Evolutionary conservation across 2,797 vertebrate species (phyloP), one percentile per base, ranked within the genome.

Genomic region (Sparus aurata): DNA sequence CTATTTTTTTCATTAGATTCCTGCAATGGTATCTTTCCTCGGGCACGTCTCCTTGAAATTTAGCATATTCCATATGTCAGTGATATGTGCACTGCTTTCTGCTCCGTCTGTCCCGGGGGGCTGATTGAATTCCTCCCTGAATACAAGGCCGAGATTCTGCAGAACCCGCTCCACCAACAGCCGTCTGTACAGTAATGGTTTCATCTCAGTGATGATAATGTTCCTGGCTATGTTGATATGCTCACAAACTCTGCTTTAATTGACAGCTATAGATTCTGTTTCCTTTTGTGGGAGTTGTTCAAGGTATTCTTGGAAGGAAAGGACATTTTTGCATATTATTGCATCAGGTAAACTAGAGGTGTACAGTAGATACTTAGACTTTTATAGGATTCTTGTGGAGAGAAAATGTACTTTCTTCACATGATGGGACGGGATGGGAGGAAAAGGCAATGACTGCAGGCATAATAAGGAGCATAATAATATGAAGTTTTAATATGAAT

Each of bases 181-280:
- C 74, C 67, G 76, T 80, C 72, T 71, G 72, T 47, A 57, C 46
- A 57, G 34, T 61, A 27, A 78, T 57, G 45, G 20, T n/a, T 84
- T 71, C 17, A 79, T 73, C 59, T 69, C 65, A 12, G 47, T 57
- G 57, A 52, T 77, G 70, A 69, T 80, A 59, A 62, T 68, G 61
- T 64, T 61, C 58, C 53, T 43, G 69, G 63, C 34, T 70, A 55
- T 57, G 65, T 65, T 81, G 71, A 79, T 79, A 65, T 30, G 47
- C 25, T 72, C 66, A 53, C 27, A 69, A 22, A 45, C 16, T 8
- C 43, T 43, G 65, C n/a, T 74, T 60, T 80, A 74, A 74, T 50
- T 75, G 63, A 66, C 49, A 30, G 27, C 20, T 3, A 69, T 54
- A 38, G 57, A 47, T 73, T 68, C 15, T 25, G 34, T 71, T 54